Evolutionary conservation across 2,113 vertebrate species (phyloP).

Genomic region (Anolis carolinensis): DNA sequence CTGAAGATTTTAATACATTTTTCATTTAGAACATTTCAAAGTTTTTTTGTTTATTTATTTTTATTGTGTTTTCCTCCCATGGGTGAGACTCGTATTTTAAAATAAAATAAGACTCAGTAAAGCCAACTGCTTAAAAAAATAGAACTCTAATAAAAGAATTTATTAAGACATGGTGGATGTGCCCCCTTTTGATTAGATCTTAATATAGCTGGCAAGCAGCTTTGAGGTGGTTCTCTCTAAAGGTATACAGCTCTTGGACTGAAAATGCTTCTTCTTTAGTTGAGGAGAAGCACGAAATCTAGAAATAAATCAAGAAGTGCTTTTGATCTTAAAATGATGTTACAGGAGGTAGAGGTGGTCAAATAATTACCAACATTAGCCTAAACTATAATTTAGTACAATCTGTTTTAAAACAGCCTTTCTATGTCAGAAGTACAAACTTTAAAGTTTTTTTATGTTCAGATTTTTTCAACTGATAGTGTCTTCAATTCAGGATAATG

Average conservation of each 20-base stretch:
- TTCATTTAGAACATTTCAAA: no score
- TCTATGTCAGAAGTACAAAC: not conserved
- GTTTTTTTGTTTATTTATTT: no score
- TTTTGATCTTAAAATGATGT: not conserved
- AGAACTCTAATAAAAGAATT: no score
- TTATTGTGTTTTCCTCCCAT: no score
- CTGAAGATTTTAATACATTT: no score
- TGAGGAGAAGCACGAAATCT: not conserved
- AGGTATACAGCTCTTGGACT: not conserved
- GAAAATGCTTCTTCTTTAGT: not conserved
- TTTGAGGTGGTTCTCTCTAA: not conserved
- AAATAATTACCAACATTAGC: not conserved
- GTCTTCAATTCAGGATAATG: conserved; percentile 46
- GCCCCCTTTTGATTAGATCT: not conserved
- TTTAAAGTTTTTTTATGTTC: not conserved
- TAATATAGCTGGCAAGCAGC: not conserved
- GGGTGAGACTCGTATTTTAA: no score
- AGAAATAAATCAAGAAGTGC: no score
- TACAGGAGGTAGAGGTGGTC: no score
- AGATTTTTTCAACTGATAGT: conserved; percentile 26
- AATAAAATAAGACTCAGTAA: no score
- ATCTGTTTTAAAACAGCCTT: not conserved
- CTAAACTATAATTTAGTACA: not conserved
- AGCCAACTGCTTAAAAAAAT: no score
- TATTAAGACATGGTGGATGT: not conserved